phyloP scores from a whole-genome alignment of 2,888 invertebrate genomes.

The Cephus pulcher region DNA sequence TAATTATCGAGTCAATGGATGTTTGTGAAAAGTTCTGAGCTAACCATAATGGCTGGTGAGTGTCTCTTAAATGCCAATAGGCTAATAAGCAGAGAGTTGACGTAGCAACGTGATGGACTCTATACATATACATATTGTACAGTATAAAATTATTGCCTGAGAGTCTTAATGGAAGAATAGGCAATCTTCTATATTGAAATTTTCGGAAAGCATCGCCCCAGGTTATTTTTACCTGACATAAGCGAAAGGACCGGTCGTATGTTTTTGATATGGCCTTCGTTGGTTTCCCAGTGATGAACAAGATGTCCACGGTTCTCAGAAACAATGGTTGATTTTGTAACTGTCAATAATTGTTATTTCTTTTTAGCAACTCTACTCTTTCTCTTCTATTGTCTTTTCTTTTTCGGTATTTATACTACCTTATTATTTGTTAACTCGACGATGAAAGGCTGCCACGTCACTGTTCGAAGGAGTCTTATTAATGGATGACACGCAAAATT shows the following conservation, averaged over 20 bases:
- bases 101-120: background rate
- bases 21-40: background rate
- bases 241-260: background rate
- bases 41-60: constrained; percentile 1
- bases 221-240: background rate
- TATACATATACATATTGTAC: background rate
- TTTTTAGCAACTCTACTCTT: background rate
- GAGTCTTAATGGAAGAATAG: background rate
- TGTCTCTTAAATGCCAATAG: constrained; percentile 45
- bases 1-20: background rate
- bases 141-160: background rate
- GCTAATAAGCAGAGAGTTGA: constrained; percentile 18
- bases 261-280: background rate
- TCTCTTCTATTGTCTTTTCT: background rate
- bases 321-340: background rate
- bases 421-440: background rate
- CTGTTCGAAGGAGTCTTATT: background rate
- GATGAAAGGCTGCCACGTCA: background rate
- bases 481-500: background rate
- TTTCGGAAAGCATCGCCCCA: background rate
- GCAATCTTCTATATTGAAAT: background rate
- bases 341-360: background rate
- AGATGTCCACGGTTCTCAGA: background rate
- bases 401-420: background rate
- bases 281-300: background rate